These are phyloP conservation scores for Syrista parreyssii DNA, from an alignment of 2,888 invertebrate species.

Conservation along the genomic window DNA sequence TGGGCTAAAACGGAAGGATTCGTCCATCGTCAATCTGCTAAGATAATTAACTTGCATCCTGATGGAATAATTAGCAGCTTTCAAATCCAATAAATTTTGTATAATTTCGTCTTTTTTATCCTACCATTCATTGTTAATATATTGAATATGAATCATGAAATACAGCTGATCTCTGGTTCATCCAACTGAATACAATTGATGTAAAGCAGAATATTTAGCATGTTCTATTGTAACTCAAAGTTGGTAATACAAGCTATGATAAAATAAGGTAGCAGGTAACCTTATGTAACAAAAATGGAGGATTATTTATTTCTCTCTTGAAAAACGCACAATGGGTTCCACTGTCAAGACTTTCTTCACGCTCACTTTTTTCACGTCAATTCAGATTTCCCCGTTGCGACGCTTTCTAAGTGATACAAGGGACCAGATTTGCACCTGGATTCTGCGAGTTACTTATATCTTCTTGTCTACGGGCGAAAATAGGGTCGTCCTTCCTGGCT, in stretches of 20 bases:
- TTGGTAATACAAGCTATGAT: neutral
- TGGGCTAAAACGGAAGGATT: conserved; percentile 69
- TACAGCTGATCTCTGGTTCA: neutral
- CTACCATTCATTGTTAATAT: neutral
- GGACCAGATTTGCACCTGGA: neutral
- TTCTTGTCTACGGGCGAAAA: neutral
- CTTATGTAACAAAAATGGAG: neutral
- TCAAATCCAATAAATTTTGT: neutral
- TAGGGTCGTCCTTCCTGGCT: neutral
- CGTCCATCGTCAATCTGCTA: neutral
- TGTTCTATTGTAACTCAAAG: neutral
- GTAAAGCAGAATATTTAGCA: neutral
- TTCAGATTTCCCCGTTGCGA: neutral
- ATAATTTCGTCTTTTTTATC: neutral
- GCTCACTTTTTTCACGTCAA: neutral
- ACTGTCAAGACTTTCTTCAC: neutral
- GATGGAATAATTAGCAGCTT: neutral
- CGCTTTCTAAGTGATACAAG: neutral
- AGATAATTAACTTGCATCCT: neutral
- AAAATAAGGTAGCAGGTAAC: neutral
- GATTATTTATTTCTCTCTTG: neutral
- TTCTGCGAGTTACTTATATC: neutral
- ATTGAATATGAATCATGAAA: neutral
- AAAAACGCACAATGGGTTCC: neutral
- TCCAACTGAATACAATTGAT: neutral